Evolutionary conservation across 2,113 vertebrate species (phyloP), one percentile per base, ranked within the genome.

Genomic region (Epinephelus lanceolatus): DNA sequence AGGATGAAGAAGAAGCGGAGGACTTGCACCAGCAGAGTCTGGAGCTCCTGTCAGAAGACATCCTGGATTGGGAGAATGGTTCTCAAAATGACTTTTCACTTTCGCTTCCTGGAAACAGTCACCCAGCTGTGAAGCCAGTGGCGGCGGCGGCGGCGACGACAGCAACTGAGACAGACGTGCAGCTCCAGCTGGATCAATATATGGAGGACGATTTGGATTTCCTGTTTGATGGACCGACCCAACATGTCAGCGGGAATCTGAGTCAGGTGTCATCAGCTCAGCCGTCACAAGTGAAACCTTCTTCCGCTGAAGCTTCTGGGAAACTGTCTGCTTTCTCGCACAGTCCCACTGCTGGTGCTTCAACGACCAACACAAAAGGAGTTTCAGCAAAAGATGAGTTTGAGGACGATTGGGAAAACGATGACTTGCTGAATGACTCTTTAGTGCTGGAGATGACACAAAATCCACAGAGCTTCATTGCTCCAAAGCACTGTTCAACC

Each of bases 211-310:
- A 96, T 45, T 82, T 98, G 73, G 96, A 90, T 80, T 95, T 96
- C 21, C 95, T 99, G 68, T 98, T 99, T 76, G 97, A 98, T 60
- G 96, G 89, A 14, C 96, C 97, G 1, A 98, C 97, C 3, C 97
- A 98, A 83, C 94, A 88, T 4, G 71, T 95, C 40, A 96, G 95
- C 0, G 94, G 95, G 1, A 89, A 63, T 33, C 75, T 97, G 37
- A 97, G 96, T 87, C 97, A 95, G 86, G 87, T 37, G 52, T 53
- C 90, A 0, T 83, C 89, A 4, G 18, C 21, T 78, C 47, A n/a
- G 10, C 87, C 62, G 5, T 68, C 84, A 17, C 76, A 85, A 1
- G 59, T 37, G 0, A 80, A 71, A 30, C 19, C 66, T 1, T 47
- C 33, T 23, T 1, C 74, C 63, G 33, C 11, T 72, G 69, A 37